Percentiles rank a stretch among this genome's conserved stretches.
Conservation (phyloP, 2,888 invertebrate species). For the Zygaena filipendulae region DNA sequence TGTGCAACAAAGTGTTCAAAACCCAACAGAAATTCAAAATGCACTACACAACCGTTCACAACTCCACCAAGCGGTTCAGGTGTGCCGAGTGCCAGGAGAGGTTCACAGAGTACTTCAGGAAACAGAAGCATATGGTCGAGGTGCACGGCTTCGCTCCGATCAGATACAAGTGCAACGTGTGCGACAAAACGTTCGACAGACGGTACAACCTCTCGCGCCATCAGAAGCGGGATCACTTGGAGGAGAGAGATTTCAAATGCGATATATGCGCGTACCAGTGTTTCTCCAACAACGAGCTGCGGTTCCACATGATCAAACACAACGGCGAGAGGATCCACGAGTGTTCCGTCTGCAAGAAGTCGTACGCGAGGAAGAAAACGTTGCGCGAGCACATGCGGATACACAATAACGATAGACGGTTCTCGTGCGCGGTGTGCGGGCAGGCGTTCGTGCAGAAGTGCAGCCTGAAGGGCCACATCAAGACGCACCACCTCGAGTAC, state of each 20-base stretch:
- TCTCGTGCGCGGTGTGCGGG: conserved; percentile 49
- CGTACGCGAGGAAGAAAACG: conserved; percentile 33
- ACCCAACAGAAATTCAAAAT: conserved; percentile 37
- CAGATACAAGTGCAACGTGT: conserved; percentile 42
- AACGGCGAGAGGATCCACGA: conserved; percentile 26
- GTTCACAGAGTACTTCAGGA: conserved; percentile 39
- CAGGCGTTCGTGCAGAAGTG: conserved; percentile 55
- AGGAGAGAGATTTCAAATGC: conserved; percentile 32
- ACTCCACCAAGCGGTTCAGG: conserved; percentile 35
- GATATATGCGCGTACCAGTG: conserved; percentile 36
- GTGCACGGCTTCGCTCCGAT: conserved; percentile 36
- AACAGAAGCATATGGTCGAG: conserved; percentile 44
- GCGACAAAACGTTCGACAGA: conserved; percentile 25
- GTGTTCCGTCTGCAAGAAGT: conserved; percentile 48
- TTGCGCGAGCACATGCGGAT: conserved; percentile 34
- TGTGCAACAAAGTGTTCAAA: conserved; percentile 37
- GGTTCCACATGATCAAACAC: conserved; percentile 30
- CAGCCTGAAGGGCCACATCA: conserved; percentile 52
- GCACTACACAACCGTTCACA: conserved; percentile 39
- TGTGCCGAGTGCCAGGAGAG: conserved; percentile 42
- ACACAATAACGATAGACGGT: conserved; percentile 41
- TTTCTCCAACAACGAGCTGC: conserved; percentile 28
- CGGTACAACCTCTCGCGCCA: conserved; percentile 34
- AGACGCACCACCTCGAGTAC: conserved; percentile 36
- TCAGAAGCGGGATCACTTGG: conserved; percentile 42